Evolutionary conservation across 2,113 vertebrate species (phyloP), one percentile per base, ranked within the genome.

Genomic region (Aythya baeri): DNA sequence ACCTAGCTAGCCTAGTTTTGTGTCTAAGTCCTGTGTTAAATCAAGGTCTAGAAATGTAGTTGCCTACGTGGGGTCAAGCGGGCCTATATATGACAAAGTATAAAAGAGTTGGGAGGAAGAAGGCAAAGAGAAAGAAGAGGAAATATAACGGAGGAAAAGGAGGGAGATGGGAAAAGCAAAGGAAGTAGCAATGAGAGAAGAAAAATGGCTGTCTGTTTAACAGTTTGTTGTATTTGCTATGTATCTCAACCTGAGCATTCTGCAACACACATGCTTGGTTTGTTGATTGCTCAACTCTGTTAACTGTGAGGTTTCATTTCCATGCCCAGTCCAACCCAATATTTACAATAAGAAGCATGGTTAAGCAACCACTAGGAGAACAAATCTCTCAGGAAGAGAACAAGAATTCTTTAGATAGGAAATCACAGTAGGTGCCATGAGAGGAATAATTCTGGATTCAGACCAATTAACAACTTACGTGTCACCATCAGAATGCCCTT

Each of bases 1-100:
- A 62, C 65, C 22, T 41, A 74, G 38, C 26, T 87, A 41, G 46
- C 46, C 20, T 49, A 21, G 46, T 27, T 88, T 70, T 67, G n/a
- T 38, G 32, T 12, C 82, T 79, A 84, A 86, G 9, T 3, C 22
- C 23, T 85, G 67, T 46, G 10, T 54, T 94, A 75, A 84, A 79
- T 2, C 0, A 0, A 76, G 31, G 4, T 54, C 32, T 73, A 66
- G 61, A 73, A 71, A 29, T 14, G 6, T 1, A 57, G 23, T 26
- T 72, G 41, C 68, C 13, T 6, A 46, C 8, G 15, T 67, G 31
- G 26, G 38, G 71, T 34, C 31, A 80, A 73, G 18, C 9, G 43
- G 12, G 34, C 9, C 68, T 76, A 26, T n/a, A 13, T 57, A 44
- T 31, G 23, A 58, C 11, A 72, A 85, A 81, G 49, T 12, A 57